Evolutionary conservation across 2,888 invertebrate species (phyloP).

Genomic region (Polydrusus tereticollis): DNA sequence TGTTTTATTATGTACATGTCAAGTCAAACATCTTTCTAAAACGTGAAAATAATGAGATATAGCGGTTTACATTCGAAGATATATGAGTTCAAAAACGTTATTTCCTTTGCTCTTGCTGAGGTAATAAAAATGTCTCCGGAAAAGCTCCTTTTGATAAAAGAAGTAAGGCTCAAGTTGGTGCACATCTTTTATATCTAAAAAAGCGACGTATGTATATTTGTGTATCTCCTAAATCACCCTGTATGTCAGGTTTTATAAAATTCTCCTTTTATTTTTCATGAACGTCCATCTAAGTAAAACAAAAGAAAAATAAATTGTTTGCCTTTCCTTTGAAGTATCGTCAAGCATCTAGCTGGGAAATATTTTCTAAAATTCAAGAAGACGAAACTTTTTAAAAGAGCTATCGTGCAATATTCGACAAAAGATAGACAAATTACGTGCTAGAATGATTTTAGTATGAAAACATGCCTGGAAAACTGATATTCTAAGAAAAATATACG

Average conservation of each 20-base stretch:
- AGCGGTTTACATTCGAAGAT: background rate
- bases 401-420: slow-evolving; percentile 13
- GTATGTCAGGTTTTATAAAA: background rate
- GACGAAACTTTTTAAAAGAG: slow-evolving; percentile 1
- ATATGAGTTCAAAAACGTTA: slow-evolving; percentile 5
- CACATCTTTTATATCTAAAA: background rate
- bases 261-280: background rate
- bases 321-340: slow-evolving; percentile 4
- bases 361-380: slow-evolving; percentile 3
- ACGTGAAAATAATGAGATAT: slow-evolving; percentile 6
- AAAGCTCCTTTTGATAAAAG: background rate
- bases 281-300: slow-evolving; percentile 2
- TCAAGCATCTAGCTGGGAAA: background rate
- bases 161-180: background rate
- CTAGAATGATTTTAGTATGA: slow-evolving; percentile 15
- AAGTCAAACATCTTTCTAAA: slow-evolving; percentile 1
- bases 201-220: background rate
- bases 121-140: slow-evolving; percentile 3
- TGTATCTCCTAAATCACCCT: background rate
- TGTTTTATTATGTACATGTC: slow-evolving; percentile 10
- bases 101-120: background rate
- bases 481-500: slow-evolving; percentile 1
- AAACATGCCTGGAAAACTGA: slow-evolving; percentile 9
- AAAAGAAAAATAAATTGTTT: slow-evolving; percentile 11
- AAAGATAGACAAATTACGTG: slow-evolving; percentile 18